Evolutionary conservation across 2,797 vertebrate genomes (phyloP).

Genomic region (Sphenopsis melanotis): DNA sequence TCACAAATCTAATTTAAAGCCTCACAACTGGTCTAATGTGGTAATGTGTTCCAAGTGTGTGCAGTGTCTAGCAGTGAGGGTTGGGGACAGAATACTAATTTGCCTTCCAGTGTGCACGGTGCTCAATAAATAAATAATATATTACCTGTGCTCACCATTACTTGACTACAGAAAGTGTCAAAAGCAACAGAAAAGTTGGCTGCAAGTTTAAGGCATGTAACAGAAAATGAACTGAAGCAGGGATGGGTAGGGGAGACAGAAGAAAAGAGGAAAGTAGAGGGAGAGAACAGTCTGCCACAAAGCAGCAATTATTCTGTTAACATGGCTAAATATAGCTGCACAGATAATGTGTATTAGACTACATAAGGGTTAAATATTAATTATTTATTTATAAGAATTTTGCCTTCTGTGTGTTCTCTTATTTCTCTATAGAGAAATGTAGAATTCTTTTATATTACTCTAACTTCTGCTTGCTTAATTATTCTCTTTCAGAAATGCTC

Average conservation of each 20-base stretch:
- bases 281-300: background rate
- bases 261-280: background rate
- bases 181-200: constrained; percentile 11
- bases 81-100: constrained; percentile 72
- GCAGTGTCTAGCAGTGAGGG: constrained; percentile 61
- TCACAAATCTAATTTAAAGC: constrained; percentile 82
- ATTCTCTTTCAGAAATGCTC: background rate
- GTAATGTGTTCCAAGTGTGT: constrained; percentile 71
- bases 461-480: background rate
- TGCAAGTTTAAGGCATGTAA: background rate
- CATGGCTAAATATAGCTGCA: background rate
- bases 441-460: background rate
- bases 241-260: background rate
- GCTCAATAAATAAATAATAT: constrained; percentile 73
- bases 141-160: constrained; percentile 48
- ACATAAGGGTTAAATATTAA: background rate
- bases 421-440: background rate
- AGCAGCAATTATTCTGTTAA: background rate
- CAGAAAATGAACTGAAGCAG: background rate
- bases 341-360: background rate
- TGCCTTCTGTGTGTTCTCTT: background rate
- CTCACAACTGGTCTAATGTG: constrained; percentile 74
- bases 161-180: constrained; percentile 42
- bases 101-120: constrained; percentile 35
- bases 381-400: background rate